Percentiles rank a stretch among this genome's conserved stretches.
These are phyloP conservation scores for Leptosomus discolor DNA, from an alignment of 2,113 vertebrate genomes.

Conservation along the genomic window DNA sequence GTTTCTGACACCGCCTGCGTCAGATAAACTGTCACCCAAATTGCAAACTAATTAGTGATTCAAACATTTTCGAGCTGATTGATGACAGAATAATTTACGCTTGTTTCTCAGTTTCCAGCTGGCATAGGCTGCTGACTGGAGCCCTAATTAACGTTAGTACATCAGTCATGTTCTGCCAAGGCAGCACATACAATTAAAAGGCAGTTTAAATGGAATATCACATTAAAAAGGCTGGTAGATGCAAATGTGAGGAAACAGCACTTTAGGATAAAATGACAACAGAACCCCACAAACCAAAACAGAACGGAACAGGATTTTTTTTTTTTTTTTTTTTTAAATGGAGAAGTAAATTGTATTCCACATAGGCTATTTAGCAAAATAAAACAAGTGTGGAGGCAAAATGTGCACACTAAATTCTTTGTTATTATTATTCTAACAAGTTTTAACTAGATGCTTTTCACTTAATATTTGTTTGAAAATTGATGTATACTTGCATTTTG, in stretches of 20 bases:
- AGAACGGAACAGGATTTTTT: conserved; percentile 57
- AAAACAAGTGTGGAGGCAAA: conserved; percentile 25
- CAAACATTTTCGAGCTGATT: conserved; percentile 96
- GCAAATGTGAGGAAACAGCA: conserved; percentile 85
- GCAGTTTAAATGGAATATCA: conserved; percentile 94
- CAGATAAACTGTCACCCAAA: conserved; percentile 98
- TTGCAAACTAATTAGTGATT: conserved; percentile 99
- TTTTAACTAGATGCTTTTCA: conserved; percentile 20
- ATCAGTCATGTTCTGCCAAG: conserved; percentile 97
- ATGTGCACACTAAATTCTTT: conserved; percentile 34
- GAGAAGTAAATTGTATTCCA: conserved; percentile 66
- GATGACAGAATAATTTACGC: conserved; percentile 99
- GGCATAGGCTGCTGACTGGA: conserved; percentile 89
- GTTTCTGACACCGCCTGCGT: conserved; percentile 84
- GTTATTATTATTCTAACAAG: conserved; percentile 7
- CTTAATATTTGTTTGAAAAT: background rate
- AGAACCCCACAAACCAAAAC: conserved; percentile 84
- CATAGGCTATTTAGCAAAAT: conserved; percentile 55
- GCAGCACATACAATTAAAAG: conserved; percentile 94
- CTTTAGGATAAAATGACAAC: conserved; percentile 86
- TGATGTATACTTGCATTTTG: background rate
- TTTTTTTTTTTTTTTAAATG: conserved; percentile 29
- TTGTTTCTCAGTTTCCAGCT: conserved; percentile 98
- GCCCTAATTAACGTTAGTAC: conserved; percentile 95
- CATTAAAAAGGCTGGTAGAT: conserved; percentile 88